Conservation (phyloP, 2,113 vertebrate species). For the Toxotes chatareus region DNA sequence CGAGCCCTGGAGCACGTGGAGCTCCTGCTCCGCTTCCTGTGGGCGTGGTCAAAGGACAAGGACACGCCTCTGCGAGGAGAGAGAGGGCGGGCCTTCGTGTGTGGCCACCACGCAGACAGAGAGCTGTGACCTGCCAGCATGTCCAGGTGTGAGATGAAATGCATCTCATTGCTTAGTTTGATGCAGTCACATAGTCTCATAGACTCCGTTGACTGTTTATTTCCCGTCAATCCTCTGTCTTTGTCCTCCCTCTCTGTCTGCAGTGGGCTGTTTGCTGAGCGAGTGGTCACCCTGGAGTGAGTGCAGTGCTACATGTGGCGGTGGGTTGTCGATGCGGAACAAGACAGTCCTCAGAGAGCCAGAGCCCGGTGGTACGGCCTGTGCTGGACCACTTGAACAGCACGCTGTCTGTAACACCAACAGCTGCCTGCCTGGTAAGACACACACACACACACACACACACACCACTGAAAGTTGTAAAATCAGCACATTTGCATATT, state of each 20-base stretch:
- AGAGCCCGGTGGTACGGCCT: constrained; percentile 76
- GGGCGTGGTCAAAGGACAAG: constrained; percentile 81
- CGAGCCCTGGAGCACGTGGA: constrained; percentile 88
- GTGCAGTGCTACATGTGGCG: constrained; percentile 85
- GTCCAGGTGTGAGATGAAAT: constrained; percentile 79
- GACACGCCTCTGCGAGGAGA: constrained; percentile 79
- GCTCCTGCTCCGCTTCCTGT: constrained; percentile 86
- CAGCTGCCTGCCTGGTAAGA: constrained; percentile 87
- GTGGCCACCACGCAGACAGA: constrained; percentile 60
- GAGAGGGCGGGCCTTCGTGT: constrained; percentile 72
- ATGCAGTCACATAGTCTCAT: not conserved
- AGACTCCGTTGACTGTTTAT: not conserved
- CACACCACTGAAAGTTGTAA: not conserved
- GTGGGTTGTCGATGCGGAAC: constrained; percentile 79
- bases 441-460: constrained; percentile 39
- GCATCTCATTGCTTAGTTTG: not conserved
- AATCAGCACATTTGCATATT: not conserved
- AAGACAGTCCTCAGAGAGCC: constrained; percentile 75
- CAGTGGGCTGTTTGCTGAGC: constrained; percentile 83
- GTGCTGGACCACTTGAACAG: constrained; percentile 77
- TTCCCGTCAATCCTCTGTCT: not conserved
- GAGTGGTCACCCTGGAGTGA: constrained; percentile 87
- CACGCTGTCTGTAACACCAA: constrained; percentile 84
- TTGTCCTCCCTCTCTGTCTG: not conserved
- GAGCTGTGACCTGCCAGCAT: constrained; percentile 78